Evolutionary conservation across 2,113 vertebrate genomes (phyloP), one percentile per base, ranked within the genome.

Genomic region (Eretmochelys imbricata): DNA sequence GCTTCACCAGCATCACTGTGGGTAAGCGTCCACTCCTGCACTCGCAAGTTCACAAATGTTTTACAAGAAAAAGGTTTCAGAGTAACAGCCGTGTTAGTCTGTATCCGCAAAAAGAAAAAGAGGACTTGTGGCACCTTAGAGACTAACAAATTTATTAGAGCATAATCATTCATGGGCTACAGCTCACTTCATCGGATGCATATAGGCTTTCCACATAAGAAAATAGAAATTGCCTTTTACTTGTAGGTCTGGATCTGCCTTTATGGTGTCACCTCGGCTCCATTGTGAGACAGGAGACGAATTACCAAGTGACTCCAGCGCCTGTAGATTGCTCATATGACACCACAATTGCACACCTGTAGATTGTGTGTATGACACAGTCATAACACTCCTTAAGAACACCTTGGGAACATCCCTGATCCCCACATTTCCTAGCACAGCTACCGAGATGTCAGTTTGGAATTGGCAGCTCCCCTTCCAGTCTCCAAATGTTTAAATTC

Each of bases 251-350:
- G 10, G 72, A n/a, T 0, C 0, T 17, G 54, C 9, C 0, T 9
- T 29, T n/a, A 54, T 13, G 0, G 1, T 22, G 14, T 19, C n/a
- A 49, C 8, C 29, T 75, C 0, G 0, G 6, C 35, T n/a, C 16
- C 35, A 19, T 19, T n/a, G 35, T n/a, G 62, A 69, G 35, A 19
- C 17, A 57, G 22, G 51, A 55, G 35, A 29, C 14, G 49, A 42
- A 8, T 42, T 10, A 14, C 19, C n/a, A 38, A 82, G n/a, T 1
- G n/a, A 38, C 51, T 55, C 80, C 42, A 38, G 22, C 2, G 2
- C 69, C 22, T 75, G 10, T 42, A 24, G 38, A 10, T 46, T 75
- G 22, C 22, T 11, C 20, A 11, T 42, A 42, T 6, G 38, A 24
- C 72, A 75, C n/a, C 19, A 38, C 16, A 38, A 38, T 38, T 11